These are phyloP conservation scores for Agriopis leucophaearia DNA, from an alignment of 2,888 invertebrate genomes.

Conservation along the genomic window DNA sequence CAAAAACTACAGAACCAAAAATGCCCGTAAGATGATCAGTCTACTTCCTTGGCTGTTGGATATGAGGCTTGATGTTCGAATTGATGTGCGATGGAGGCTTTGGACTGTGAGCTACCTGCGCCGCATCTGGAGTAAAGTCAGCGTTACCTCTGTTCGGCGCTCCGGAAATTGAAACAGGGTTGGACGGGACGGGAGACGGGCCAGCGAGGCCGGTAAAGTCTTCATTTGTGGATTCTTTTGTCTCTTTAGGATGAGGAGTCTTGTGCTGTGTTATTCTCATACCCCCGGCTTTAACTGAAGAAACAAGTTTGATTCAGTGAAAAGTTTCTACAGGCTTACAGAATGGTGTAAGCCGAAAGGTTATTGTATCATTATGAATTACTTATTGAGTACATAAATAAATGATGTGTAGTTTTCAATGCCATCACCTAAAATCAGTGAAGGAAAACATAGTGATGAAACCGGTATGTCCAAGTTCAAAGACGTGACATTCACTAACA, in stretches of 20 bases:
- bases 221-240: slow-evolving; percentile 88
- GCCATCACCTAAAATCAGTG: too few species aligned
- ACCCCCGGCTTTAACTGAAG: slow-evolving; percentile 94
- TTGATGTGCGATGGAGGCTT: slow-evolving; percentile 90
- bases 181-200: slow-evolving; percentile 91
- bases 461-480: too few species aligned
- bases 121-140: slow-evolving; percentile 95
- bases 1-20: slow-evolving; percentile 4
- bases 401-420: too few species aligned
- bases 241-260: slow-evolving; percentile 88
- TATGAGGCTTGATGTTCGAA: slow-evolving; percentile 88
- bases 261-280: slow-evolving; percentile 97
- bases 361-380: not conserved
- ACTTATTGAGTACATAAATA: too few species aligned
- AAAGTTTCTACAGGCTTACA: not conserved
- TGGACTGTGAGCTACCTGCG: slow-evolving; percentile 93
- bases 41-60: slow-evolving; percentile 96
- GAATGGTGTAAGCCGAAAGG: not conserved
- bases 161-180: slow-evolving; percentile 91
- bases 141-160: slow-evolving; percentile 91
- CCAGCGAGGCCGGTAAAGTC: slow-evolving; percentile 91
- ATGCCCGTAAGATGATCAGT: slow-evolving; percentile 42
- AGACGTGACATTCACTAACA: too few species aligned
- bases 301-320: not conserved
- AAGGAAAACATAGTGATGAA: too few species aligned